Evolutionary conservation across 2,888 invertebrate genomes (phyloP).

Genomic region (Entomobrya multifasciata): DNA sequence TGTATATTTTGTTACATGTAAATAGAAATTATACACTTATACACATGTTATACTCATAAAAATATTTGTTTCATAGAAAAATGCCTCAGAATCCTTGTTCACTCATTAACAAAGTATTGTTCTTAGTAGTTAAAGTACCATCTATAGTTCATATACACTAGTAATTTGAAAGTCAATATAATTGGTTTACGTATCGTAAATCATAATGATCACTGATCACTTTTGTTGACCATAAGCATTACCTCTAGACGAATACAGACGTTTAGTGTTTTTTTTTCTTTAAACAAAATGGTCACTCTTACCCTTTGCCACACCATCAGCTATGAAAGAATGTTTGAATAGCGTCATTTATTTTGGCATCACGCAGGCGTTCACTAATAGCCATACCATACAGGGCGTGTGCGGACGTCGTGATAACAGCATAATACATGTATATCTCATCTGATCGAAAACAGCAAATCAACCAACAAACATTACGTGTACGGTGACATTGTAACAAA

Average conservation of each 20-base stretch:
- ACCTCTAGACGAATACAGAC: not conserved
- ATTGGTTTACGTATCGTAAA: not conserved
- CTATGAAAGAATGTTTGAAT: constrained; percentile 2
- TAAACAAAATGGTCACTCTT: constrained; percentile 8
- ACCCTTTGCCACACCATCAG: not conserved
- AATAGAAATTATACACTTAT: not conserved
- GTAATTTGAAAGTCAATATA: not conserved
- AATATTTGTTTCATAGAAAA: not conserved
- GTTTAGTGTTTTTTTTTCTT: not conserved
- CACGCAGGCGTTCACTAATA: constrained; percentile 49
- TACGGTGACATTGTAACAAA: constrained; percentile 16
- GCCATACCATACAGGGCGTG: constrained; percentile 51
- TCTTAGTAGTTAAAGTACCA: too few species aligned
- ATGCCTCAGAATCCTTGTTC: too few species aligned
- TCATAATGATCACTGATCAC: not conserved
- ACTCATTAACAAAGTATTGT: too few species aligned
- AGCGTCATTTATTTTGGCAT: not conserved
- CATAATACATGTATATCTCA: constrained; percentile 11
- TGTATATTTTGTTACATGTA: not conserved
- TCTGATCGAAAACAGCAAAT: constrained; percentile 8
- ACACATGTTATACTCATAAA: not conserved
- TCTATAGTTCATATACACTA: too few species aligned
- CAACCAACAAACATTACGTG: not conserved
- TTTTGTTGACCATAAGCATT: constrained; percentile 28
- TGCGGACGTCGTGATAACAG: constrained; percentile 56